Evolutionary conservation across 2,113 vertebrate genomes (phyloP).

Genomic region (Strix uralensis): DNA sequence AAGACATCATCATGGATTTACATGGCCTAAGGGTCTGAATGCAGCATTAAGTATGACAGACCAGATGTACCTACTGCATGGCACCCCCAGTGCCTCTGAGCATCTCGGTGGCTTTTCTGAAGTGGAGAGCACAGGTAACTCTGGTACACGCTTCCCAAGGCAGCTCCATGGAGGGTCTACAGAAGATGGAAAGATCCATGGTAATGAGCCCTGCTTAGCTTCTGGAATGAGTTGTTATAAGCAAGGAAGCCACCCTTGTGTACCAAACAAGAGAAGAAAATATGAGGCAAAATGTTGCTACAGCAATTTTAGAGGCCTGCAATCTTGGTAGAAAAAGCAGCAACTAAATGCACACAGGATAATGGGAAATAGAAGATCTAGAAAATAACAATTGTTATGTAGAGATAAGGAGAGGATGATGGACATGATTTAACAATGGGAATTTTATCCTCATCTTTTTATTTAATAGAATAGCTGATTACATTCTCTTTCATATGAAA

Average conservation of each 20-base stretch:
- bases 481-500: not conserved
- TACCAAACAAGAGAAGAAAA: not conserved
- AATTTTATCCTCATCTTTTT: not conserved
- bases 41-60: not conserved
- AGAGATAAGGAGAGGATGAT: not conserved
- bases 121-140: not conserved
- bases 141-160: not conserved
- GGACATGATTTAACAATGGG: not conserved
- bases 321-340: not conserved
- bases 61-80: not conserved
- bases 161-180: not conserved
- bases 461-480: slow-evolving; percentile 11
- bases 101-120: not conserved
- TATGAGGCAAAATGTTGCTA: not conserved
- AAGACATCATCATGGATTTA: not conserved
- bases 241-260: not conserved
- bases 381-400: not conserved
- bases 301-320: not conserved
- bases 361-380: not conserved
- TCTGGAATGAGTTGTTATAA: not conserved
- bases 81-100: not conserved
- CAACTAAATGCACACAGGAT: not conserved
- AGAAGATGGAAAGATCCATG: not conserved
- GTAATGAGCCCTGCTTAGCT: not conserved
- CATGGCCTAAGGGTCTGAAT: not conserved